Evolutionary conservation across 2,113 vertebrate genomes (phyloP).

Genomic region (Poeciliopsis occidentalis): DNA sequence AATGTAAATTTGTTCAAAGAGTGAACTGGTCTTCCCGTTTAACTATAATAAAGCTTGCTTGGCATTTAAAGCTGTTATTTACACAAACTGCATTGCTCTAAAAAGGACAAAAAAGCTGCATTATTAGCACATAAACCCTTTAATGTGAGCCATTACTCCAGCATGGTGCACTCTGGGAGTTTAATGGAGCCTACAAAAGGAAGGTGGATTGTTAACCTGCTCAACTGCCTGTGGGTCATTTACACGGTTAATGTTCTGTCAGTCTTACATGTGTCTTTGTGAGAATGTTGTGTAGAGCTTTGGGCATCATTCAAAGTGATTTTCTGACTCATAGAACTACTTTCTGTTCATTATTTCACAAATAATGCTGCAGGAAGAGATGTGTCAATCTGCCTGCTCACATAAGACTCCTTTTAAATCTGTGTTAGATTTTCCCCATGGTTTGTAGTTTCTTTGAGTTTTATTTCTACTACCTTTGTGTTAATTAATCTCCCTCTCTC

Average conservation of each 20-base stretch:
- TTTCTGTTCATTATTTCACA: background rate
- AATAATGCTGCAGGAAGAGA: background rate
- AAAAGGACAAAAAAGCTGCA: constrained; percentile 9
- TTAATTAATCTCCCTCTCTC: too few species aligned
- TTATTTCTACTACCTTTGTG: too few species aligned
- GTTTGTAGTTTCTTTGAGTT: too few species aligned
- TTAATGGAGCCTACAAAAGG: constrained; percentile 63
- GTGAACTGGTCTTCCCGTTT: constrained; percentile 11
- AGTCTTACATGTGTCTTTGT: constrained; percentile 19
- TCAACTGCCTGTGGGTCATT: constrained; percentile 49
- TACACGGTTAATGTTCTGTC: constrained; percentile 42
- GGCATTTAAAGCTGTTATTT: constrained; percentile 20
- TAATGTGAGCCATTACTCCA: constrained; percentile 32
- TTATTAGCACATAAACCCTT: constrained; percentile 26
- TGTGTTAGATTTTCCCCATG: too few species aligned
- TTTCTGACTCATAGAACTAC: background rate
- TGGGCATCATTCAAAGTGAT: constrained; percentile 3
- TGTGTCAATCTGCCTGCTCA: background rate
- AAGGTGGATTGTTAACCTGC: constrained; percentile 50
- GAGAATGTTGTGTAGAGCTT: constrained; percentile 1
- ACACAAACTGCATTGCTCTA: constrained; percentile 1
- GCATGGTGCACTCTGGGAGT: constrained; percentile 33
- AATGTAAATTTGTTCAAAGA: background rate
- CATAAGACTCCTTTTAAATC: background rate
- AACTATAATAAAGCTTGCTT: constrained; percentile 11